These are phyloP conservation scores for Bactericera cockerelli DNA, from an alignment of 1,140 invertebrate genomes.

Conservation along the genomic window DNA sequence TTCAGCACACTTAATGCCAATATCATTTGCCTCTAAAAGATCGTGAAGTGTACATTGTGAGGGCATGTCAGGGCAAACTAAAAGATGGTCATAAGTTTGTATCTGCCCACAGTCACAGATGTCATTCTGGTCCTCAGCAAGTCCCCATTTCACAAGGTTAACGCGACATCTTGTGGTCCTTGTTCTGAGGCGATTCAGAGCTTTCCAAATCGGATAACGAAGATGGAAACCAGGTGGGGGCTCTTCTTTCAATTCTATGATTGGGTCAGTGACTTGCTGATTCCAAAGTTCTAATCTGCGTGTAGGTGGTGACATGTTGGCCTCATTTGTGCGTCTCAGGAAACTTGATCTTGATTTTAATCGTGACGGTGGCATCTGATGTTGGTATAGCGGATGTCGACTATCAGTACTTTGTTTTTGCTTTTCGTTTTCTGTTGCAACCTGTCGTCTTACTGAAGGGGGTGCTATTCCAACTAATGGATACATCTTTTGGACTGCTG, in stretches of 20 bases:
- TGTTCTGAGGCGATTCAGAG: conserved; percentile 12
- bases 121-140: not conserved
- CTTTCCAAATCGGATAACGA: conserved; percentile 8
- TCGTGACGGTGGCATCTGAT: not conserved
- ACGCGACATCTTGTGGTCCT: conserved; percentile 1
- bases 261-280: not conserved
- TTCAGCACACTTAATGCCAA: not conserved
- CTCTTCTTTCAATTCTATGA: conserved; percentile 8
- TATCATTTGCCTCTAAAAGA: not conserved
- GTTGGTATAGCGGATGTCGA: conserved; percentile 8
- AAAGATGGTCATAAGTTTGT: conserved; percentile 12
- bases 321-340: not conserved
- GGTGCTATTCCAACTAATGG: conserved; percentile 1
- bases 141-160: conserved; percentile 12
- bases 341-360: conserved; percentile 3
- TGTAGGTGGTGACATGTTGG: not conserved
- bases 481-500: not conserved
- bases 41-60: conserved; percentile 7
- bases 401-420: not conserved
- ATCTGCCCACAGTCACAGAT: conserved; percentile 8
- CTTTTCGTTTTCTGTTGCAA: conserved; percentile 4
- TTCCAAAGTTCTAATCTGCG: conserved; percentile 4
- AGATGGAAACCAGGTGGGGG: conserved; percentile 1
- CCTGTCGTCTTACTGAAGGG: not conserved
- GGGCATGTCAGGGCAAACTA: not conserved